phyloP scores from a whole-genome alignment of 2,888 invertebrate species.

The Sphaerophoria taeniata region DNA sequence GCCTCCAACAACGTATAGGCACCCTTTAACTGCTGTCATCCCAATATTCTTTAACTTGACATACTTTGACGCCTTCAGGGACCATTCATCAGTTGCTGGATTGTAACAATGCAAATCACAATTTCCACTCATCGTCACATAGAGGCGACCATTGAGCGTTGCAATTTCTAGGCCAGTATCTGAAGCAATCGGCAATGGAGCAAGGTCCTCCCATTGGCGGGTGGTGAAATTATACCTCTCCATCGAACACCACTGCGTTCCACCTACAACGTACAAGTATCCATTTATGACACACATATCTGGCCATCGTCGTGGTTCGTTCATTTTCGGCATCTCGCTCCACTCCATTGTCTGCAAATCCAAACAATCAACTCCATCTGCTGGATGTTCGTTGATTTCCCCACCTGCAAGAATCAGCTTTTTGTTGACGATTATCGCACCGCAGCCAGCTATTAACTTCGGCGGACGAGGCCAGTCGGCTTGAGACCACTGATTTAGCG shows the following conservation, averaged over 20 bases:
- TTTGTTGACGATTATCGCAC: conserved; percentile 11
- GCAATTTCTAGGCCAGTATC: conserved; percentile 21
- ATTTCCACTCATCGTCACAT: conserved; percentile 17
- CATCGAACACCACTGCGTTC: conserved; percentile 24
- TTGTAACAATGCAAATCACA: conserved; percentile 30
- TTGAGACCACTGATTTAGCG: conserved; percentile 22
- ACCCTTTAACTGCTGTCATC: conserved; percentile 26
- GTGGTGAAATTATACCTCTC: conserved; percentile 39
- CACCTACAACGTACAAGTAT: conserved; percentile 41
- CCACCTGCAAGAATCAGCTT: conserved; percentile 46
- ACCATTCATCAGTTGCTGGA: conserved; percentile 37
- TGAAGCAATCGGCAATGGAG: conserved; percentile 5
- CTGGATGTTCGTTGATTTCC: conserved; percentile 2
- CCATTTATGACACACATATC: conserved; percentile 35
- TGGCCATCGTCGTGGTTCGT: conserved; percentile 25
- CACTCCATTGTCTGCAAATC: conserved; percentile 41
- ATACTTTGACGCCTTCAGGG: conserved; percentile 14
- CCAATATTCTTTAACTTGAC: conserved; percentile 30
- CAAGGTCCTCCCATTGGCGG: conserved; percentile 16
- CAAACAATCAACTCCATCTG: conserved; percentile 35
- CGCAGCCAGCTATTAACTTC: conserved; percentile 9
- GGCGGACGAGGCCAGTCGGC: conserved; percentile 23
- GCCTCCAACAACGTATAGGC: conserved; percentile 32
- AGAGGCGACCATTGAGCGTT: conserved; percentile 23
- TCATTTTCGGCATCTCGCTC: conserved; percentile 49